Base-by-base conservation (phyloP, 2,888 invertebrate genomes). In the Escarpia spicata region DNA sequence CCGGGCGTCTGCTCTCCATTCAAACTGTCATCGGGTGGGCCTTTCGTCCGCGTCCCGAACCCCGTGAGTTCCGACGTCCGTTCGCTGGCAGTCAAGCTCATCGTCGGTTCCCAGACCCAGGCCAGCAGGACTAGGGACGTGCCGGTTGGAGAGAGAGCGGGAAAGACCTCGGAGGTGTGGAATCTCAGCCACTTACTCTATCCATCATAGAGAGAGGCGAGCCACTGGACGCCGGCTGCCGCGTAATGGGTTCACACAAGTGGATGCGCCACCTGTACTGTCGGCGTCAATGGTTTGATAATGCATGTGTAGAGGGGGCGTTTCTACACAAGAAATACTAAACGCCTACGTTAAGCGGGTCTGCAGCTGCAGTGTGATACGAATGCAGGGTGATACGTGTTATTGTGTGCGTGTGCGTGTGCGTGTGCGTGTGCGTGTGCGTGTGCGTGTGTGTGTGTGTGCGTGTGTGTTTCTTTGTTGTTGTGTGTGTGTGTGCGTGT, bases 201-300 rank as follows among this genome's bases (percentile, higher is more conserved):
- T 75, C 3, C 75, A 75, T 75, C 75, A 26, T 75, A 26, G 75
- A 19, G 19, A 75, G 75, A 0, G 26, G 26, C 75, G 75, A 26
- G 75, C n/a, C n/a, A 75, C 75, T 75, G 75, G 52, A 75, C 75
- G 26, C 75, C 75, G 75, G 75, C 75, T 75, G 75, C 75, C 75
- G 75, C 75, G 52, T 75, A 75, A 26, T 75, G 26, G 75, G 26
- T 75, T 75, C 75, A 75, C n/a, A 75, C 75, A 75, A 75, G 75
- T 75, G 75, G 75, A 26, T 26, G 26, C 75, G 75, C 19, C 75
- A 75, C 75, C 75, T 75, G 75, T 75, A 15, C 26, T 26, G 26
- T 15, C 19, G n/a, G 15, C 26, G 19, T 75, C 75, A 26, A 26
- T 26, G 75, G n/a, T 26, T 75, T 19, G 19, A 75, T n/a, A 75